Percentiles rank a stretch among this genome's conserved stretches.
phyloP scores from a whole-genome alignment of 2,888 invertebrate species.

The Chalcosyrphus nemorum region DNA sequence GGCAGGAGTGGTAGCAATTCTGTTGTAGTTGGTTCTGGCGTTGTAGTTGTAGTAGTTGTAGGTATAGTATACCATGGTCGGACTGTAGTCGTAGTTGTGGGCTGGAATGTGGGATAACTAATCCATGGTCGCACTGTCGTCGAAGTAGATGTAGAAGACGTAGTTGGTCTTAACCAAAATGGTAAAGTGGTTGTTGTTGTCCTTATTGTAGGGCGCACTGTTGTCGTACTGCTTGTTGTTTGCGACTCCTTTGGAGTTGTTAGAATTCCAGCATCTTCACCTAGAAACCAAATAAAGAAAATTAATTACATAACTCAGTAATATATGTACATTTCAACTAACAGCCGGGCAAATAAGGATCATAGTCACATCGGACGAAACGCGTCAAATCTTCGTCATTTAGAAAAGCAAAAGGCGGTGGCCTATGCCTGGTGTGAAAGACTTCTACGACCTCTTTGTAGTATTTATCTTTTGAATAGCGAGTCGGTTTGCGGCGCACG shows the following conservation, averaged over 20 bases:
- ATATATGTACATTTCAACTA: constrained; percentile 52
- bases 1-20: constrained; percentile 55
- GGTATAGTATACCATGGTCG: background rate
- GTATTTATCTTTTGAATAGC: constrained; percentile 63
- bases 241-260: background rate
- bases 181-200: background rate
- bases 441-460: constrained; percentile 75
- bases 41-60: constrained; percentile 9
- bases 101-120: too few relatives aligned
- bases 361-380: constrained; percentile 76
- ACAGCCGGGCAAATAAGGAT: constrained; percentile 75
- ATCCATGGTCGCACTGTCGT: background rate
- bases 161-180: too few relatives aligned
- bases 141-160: background rate
- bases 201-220: background rate
- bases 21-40: constrained; percentile 18
- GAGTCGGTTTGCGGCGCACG: constrained; percentile 70
- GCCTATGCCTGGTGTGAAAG: constrained; percentile 67
- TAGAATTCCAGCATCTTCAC: background rate
- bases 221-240: background rate
- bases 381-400: constrained; percentile 75
- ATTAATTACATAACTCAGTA: too few relatives aligned
- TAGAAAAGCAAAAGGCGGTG: constrained; percentile 54
- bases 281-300: background rate
- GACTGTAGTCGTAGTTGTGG: background rate